These are phyloP conservation scores for Hyperoplus lanceolatus DNA, from an alignment of 2,797 vertebrate species.

Conservation along the genomic window DNA sequence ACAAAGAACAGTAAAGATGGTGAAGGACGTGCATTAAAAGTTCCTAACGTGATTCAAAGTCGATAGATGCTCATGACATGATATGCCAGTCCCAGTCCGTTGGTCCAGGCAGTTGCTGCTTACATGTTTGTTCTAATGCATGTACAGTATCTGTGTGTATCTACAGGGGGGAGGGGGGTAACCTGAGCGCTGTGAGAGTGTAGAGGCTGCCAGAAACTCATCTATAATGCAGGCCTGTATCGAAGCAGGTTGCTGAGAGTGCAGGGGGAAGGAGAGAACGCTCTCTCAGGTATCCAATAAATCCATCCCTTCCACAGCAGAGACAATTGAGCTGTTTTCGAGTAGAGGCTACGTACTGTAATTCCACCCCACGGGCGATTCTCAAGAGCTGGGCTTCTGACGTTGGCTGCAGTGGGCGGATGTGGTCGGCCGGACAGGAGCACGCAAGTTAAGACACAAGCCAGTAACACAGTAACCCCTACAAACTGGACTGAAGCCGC, in stretches of 20 bases:
- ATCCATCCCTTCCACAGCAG: conserved; percentile 80
- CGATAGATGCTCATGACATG: conserved; percentile 2
- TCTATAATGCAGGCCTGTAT: conserved; percentile 86
- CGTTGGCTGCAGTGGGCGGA: conserved; percentile 49
- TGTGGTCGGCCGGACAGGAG: conserved; percentile 51
- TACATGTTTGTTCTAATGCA: conserved; percentile 46
- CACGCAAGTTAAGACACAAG: conserved; percentile 8
- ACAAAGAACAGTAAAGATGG: not conserved
- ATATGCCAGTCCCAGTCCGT: not conserved
- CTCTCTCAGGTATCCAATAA: conserved; percentile 87
- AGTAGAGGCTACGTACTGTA: conserved; percentile 74
- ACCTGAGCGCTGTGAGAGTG: conserved; percentile 83
- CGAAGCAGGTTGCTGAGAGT: conserved; percentile 86
- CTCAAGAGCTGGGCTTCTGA: conserved; percentile 73
- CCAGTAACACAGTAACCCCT: conserved; percentile 20
- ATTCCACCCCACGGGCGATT: conserved; percentile 82
- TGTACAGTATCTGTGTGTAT: conserved; percentile 64
- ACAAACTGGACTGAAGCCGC: not conserved
- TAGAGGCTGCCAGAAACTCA: conserved; percentile 79
- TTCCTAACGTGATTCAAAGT: conserved; percentile 1
- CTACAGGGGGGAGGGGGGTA: conserved; percentile 65
- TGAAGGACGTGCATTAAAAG: not conserved
- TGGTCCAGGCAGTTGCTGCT: conserved; percentile 13
- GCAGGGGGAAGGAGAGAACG: conserved; percentile 84
- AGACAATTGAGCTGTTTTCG: conserved; percentile 76